Percentiles rank a stretch among this genome's conserved stretches.
Evolutionary conservation across 53 echinoderm and acorn worm genomes (phyloP).

Genomic region (Zoroaster sp.): DNA sequence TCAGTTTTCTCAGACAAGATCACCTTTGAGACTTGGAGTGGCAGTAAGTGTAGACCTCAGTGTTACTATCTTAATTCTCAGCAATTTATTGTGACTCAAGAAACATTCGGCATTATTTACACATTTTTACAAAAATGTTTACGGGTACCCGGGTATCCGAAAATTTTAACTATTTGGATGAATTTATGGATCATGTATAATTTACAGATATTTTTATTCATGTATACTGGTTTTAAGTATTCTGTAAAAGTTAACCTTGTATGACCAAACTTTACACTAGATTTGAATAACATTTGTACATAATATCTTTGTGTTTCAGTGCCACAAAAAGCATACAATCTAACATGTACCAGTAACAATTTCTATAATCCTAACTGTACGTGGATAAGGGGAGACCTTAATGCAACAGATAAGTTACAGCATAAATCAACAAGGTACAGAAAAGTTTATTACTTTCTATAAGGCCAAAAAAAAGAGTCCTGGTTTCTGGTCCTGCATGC

Average conservation of each 20-base stretch:
- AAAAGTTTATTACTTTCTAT: background rate
- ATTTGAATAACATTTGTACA: background rate
- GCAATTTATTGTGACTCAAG: too few relatives aligned
- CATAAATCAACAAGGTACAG: background rate
- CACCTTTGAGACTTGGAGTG: background rate
- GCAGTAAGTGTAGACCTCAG: background rate
- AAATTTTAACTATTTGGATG: too few relatives aligned
- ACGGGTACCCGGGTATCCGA: too few relatives aligned
- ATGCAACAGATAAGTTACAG: background rate
- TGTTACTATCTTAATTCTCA: too few relatives aligned
- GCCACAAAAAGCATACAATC: background rate
- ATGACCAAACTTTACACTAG: too few relatives aligned
- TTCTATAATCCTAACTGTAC: background rate
- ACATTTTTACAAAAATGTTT: too few relatives aligned
- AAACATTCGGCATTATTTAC: too few relatives aligned
- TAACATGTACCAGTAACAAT: background rate
- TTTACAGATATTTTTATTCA: too few relatives aligned
- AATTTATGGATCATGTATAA: too few relatives aligned
- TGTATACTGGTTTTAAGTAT: too few relatives aligned
- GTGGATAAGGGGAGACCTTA: background rate
- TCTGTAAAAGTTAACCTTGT: too few relatives aligned
- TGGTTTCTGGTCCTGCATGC: too few relatives aligned
- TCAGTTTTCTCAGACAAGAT: background rate
- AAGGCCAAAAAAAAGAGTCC: background rate
- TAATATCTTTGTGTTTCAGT: background rate